Base-by-base conservation (phyloP, 2,888 invertebrate genomes). In the Eupithecia centaureata region DNA sequence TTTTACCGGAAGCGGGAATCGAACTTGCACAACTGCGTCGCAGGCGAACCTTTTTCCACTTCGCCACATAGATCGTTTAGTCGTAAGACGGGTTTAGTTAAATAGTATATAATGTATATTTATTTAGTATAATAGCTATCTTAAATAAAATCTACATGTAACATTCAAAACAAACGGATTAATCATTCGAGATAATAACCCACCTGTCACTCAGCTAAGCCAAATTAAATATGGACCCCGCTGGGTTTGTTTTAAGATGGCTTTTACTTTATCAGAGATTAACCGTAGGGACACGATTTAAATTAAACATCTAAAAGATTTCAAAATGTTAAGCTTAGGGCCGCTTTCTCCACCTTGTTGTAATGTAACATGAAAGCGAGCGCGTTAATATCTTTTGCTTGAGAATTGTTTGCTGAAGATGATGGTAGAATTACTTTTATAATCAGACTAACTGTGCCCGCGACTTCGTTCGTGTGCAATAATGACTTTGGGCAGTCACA, bases 241-340 rank as follows among this genome's bases (percentile, higher is more conserved):
- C 79, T 79, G 81, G 63, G 85, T 86, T 84, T 82, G 79, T 84
- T 85, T 84, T 82, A 81, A 70, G 77, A 78, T 74, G 68, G 68
- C 71, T 65, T 62, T 79, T 72, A 70, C 73, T 82, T 79, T 82
- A 86, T 82, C 83, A 61, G 65, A 76, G 54, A 28, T 56, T 56
- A 56, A 42, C 42, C 10, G 42, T 42, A 8, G 42, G 18, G 42
- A 1, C 18, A 42, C 18, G 30, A 30, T 30, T 56, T 30, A 30
- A 30, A 56, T 56, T 30, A 28, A 13, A 5, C n/a, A 28, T 54
- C 10, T 18, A 18, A 38, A 38, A 42, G 42, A 42, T 10, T 47
- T 47, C 22, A 12, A 22, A 12, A 1, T 42, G 8, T 42, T 42
- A 42, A 47, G 22, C 10, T 47, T 22, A 47, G 22, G 22, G 22